Evolutionary conservation across 2,113 vertebrate genomes (phyloP).

Genomic region (Rhinogobius similis): DNA sequence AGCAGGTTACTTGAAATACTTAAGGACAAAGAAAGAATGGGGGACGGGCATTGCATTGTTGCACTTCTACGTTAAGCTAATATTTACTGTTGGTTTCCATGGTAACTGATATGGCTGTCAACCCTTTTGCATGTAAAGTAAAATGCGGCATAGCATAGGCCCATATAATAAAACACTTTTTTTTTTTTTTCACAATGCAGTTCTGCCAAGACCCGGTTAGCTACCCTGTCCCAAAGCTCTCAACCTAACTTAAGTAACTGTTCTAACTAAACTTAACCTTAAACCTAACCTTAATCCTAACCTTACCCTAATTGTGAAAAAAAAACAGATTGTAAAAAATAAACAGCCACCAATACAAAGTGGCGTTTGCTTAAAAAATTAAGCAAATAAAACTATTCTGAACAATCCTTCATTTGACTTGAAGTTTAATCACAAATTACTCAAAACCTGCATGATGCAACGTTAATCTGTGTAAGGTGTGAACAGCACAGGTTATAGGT

Average conservation of each 20-base stretch:
- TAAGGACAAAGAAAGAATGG: constrained; percentile 15
- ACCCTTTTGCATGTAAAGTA: neutral
- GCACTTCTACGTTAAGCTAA: constrained; percentile 13
- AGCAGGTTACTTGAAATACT: constrained; percentile 11
- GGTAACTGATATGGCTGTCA: neutral
- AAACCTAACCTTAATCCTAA: too few species aligned
- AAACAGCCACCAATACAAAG: too few species aligned
- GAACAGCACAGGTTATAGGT: neutral
- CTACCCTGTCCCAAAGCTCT: too few species aligned
- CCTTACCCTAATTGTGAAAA: too few species aligned
- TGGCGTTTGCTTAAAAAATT: too few species aligned
- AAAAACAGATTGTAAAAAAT: too few species aligned
- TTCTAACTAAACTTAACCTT: too few species aligned
- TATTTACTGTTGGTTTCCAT: constrained; percentile 31
- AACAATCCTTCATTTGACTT: neutral
- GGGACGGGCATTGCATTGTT: neutral
- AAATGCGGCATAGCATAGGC: constrained; percentile 1
- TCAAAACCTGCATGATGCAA: neutral
- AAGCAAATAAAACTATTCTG: too few species aligned
- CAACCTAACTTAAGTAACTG: too few species aligned
- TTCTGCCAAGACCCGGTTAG: too few species aligned
- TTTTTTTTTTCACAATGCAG: too few species aligned
- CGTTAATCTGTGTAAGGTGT: neutral
- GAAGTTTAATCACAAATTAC: neutral
- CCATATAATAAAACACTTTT: too few species aligned